Base-by-base conservation (phyloP, 1,140 invertebrate genomes). In the Drosophila varians region DNA sequence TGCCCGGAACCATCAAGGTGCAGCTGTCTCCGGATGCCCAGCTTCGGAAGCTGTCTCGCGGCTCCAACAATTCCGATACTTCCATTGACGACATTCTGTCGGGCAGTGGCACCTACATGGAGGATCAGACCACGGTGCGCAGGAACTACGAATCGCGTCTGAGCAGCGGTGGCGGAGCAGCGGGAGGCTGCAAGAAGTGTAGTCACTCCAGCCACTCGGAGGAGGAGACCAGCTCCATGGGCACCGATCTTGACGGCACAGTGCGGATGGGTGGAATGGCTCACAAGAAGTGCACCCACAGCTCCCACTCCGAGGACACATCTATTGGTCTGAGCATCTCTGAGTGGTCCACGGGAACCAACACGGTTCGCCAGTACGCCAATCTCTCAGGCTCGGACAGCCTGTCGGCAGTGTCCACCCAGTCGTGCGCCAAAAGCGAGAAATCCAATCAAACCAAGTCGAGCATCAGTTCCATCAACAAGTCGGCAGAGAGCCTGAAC, bases 311-410 rank as follows among this genome's bases (percentile, higher is more conserved):
- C 14, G 96, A 96, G 89, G 95, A 96, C 83, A 97, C 96, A 1
- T 96, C 96, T 0, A 95, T 96, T 89, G 96, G 95, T 12, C 91
- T 96, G 23, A 96, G 95, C 68, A 95, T 96, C 79, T 96, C 95
- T 1, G 96, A 96, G 74, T 96, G 95, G 95, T 96, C 95, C 0
- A 96, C 95, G 31, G 95, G 95, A 19, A 96, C 95, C 1, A 96
- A 95, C 73, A 96, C 95, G 0, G 95, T 96, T 0, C 93, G 95
- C 11, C 94, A 95, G 80, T 96, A 93, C 92, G 95, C 93, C 71
- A 96, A 93, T 94, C 92, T 95, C 9, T 94, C 94, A 1, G 93
- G 93, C 8, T 94, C 93, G 3, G 93, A 94, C 70, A 93, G 93
- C 72, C 91, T 93, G 14, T 94, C 93, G 0, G 93, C 91, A 1